Base-by-base conservation (phyloP, 2,888 invertebrate genomes). In the Argynnis bischoffii region DNA sequence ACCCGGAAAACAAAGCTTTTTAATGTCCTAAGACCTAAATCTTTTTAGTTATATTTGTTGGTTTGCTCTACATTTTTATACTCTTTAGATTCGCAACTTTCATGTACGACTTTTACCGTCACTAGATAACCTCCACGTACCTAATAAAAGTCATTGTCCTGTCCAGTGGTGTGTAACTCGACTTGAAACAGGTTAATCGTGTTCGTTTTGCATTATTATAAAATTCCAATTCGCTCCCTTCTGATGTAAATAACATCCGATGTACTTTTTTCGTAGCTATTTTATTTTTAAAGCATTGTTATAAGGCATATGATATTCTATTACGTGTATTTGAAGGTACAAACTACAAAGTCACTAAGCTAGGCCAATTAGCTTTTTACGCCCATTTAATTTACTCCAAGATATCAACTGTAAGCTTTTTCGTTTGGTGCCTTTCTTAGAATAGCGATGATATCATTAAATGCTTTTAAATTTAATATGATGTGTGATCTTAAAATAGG, bases 151-250 rank as follows among this genome's bases (percentile, higher is more conserved):
- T 90, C 90, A 86, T 85, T 86, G 90, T 85, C 89, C 90, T 87
- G 82, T 75, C 85, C 86, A 85, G 79, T 85, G 82, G 84, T 77
- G 84, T 86, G 85, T 83, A 83, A 83, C 86, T 80, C 76, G 79
- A 71, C 76, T 77, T 79, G 77, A 80, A 83, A 83, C 87, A 77
- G 81, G 81, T 82, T 80, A 81, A 85, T 86, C 89, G 76, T 84
- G 88, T 89, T 89, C 84, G 84, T 89, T 89, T 90, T 88, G 85
- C 87, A 85, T 82, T 85, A 86, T 89, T 90, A 89, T 87, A 87
- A 89, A 87, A 88, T 88, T 86, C 86, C 85, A 80, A 79, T 69
- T 65, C 21, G 51, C 56, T 64, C 63, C 46, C 53, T 50, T 55
- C 41, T 54, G 59, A 48, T 41, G 35, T 41, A 48, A 59, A 59